Evolutionary conservation across 2,113 vertebrate species (phyloP).

Genomic region (Hyperoodon ampullatus): DNA sequence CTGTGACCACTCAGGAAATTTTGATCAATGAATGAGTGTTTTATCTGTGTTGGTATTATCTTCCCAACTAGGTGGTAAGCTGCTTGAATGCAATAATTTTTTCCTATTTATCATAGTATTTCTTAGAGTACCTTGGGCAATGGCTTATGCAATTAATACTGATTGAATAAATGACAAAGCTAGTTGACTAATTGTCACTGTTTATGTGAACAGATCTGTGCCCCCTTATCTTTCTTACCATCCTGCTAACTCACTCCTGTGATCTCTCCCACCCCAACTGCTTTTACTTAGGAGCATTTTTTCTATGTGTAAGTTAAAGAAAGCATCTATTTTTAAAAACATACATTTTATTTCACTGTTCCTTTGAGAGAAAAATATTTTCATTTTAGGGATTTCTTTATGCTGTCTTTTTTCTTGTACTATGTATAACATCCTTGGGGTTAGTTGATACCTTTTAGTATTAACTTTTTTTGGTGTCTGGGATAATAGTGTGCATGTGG

Average conservation of each 20-base stretch:
- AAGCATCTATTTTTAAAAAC: neutral
- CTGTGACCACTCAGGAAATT: neutral
- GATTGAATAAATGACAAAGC: constrained; percentile 14
- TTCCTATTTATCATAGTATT: neutral
- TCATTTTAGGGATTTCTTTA: neutral
- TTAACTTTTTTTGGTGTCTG: neutral
- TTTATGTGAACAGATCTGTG: neutral
- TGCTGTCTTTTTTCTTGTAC: neutral
- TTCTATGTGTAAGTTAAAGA: neutral
- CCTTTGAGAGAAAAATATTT: constrained; percentile 24
- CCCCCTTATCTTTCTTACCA: neutral
- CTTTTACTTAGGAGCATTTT: neutral
- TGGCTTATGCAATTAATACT: neutral
- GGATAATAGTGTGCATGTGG: neutral
- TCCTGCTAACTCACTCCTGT: neutral
- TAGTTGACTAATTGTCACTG: constrained; percentile 6
- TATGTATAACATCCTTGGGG: neutral
- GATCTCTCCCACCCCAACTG: neutral
- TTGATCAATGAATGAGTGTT: neutral
- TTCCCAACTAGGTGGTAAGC: neutral
- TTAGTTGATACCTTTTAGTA: neutral
- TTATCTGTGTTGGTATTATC: neutral
- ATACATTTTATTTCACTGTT: neutral
- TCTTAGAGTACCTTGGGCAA: neutral
- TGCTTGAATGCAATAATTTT: neutral